Evolutionary conservation across 2,797 vertebrate genomes (phyloP).

Genomic region (Phoxinus dragarum): DNA sequence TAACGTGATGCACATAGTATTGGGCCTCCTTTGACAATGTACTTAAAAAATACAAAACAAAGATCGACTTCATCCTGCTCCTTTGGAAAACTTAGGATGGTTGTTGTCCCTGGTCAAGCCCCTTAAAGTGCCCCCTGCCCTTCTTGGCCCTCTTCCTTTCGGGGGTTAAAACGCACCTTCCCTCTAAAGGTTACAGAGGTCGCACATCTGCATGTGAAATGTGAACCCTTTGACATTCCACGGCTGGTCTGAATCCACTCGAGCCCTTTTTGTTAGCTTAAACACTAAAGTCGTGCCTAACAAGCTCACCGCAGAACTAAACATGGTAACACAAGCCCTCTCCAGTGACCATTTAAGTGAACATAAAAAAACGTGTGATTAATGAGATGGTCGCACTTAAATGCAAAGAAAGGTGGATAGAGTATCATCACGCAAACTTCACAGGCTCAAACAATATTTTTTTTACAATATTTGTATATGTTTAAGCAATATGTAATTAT

Average conservation of each 20-base stretch:
- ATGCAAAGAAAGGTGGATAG: conserved; percentile 41
- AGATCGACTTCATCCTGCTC: conserved; percentile 9
- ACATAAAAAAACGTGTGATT: conserved; percentile 59
- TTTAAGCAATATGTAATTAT: neutral
- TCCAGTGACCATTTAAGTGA: conserved; percentile 55
- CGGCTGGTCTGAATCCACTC: conserved; percentile 85
- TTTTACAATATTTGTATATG: no score
- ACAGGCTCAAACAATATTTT: conserved; percentile 27
- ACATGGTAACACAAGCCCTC: conserved; percentile 54
- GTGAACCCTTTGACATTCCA: conserved; percentile 95
- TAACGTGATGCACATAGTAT: neutral
- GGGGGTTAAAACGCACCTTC: conserved; percentile 83
- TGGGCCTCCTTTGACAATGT: neutral
- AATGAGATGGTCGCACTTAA: conserved; percentile 54
- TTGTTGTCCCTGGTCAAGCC: conserved; percentile 52
- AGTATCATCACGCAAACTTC: conserved; percentile 52
- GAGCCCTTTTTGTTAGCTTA: conserved; percentile 85
- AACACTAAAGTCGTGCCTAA: conserved; percentile 82
- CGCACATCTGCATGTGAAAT: conserved; percentile 98
- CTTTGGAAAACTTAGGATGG: conserved; percentile 55
- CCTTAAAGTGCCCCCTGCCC: conserved; percentile 42
- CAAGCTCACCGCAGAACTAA: conserved; percentile 79
- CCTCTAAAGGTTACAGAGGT: conserved; percentile 85
- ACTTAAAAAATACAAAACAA: conserved; percentile 35
- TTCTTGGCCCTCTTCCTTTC: conserved; percentile 69